These are phyloP conservation scores for Anoncus sp. DNA, from an alignment of 2,888 invertebrate species.

Conservation along the genomic window DNA sequence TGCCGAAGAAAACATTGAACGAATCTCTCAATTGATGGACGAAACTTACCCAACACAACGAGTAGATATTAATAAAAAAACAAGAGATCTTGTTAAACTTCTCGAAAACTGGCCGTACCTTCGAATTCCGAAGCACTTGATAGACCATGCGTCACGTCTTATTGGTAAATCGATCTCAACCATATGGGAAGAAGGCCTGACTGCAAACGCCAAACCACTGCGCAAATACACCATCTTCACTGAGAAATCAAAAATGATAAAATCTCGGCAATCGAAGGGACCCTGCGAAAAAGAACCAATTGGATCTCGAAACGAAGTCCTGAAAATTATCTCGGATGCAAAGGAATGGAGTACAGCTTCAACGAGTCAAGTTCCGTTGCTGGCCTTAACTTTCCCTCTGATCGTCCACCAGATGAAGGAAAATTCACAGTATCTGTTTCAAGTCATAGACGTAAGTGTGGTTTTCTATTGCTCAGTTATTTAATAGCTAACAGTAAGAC, in stretches of 20 bases:
- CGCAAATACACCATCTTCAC: slow-evolving; percentile 31
- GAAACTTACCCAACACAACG: slow-evolving; percentile 11
- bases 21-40: slow-evolving; percentile 8
- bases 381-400: slow-evolving; percentile 31
- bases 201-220: slow-evolving; percentile 26
- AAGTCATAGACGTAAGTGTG: slow-evolving; percentile 40
- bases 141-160: slow-evolving; percentile 42
- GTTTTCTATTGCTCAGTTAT: neutral
- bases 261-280: slow-evolving; percentile 18
- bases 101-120: slow-evolving; percentile 20
- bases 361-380: slow-evolving; percentile 15
- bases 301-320: slow-evolving; percentile 8
- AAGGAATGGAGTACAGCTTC: slow-evolving; percentile 28
- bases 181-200: slow-evolving; percentile 27
- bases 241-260: slow-evolving; percentile 19
- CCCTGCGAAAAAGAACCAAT: neutral
- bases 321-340: slow-evolving; percentile 23
- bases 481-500: neutral
- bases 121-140: slow-evolving; percentile 1
- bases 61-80: slow-evolving; percentile 17
- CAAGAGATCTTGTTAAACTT: slow-evolving; percentile 6
- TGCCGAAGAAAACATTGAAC: neutral
- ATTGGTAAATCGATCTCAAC: slow-evolving; percentile 34
- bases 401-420: slow-evolving; percentile 32
- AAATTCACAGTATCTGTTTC: slow-evolving; percentile 24